Evolutionary conservation across 2,888 invertebrate species (phyloP).

Genomic region (Monochamus alternatus): DNA sequence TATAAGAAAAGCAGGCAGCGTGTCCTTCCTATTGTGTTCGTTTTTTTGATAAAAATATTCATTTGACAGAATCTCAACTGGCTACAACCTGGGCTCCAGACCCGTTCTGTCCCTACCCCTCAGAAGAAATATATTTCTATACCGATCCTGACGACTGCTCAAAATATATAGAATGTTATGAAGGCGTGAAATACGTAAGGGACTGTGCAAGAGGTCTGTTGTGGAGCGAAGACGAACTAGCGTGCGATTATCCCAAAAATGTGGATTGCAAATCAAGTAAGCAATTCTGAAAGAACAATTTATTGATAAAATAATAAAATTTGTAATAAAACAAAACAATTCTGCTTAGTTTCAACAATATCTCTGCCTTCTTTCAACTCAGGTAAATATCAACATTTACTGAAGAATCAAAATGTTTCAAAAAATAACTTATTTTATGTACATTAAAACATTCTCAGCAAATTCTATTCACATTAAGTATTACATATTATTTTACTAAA

Average conservation of each 20-base stretch:
- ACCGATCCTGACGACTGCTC: constrained; percentile 29
- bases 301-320: too few relatives aligned
- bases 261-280: constrained; percentile 8
- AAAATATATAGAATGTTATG: constrained; percentile 35
- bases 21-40: too few relatives aligned
- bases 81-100: neutral
- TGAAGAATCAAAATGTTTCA: too few relatives aligned
- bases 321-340: too few relatives aligned
- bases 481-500: too few relatives aligned
- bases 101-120: neutral
- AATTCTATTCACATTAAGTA: too few relatives aligned
- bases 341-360: too few relatives aligned
- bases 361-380: too few relatives aligned
- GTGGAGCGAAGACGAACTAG: constrained; percentile 27
- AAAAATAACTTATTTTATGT: too few relatives aligned
- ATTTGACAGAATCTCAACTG: neutral
- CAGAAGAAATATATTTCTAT: neutral
- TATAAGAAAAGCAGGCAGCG: too few relatives aligned
- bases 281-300: neutral
- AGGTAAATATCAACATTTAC: too few relatives aligned
- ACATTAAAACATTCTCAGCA: too few relatives aligned
- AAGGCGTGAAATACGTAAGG: constrained; percentile 13
- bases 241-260: constrained; percentile 34
- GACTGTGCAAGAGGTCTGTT: constrained; percentile 26
- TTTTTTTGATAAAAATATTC: neutral